phyloP scores from a whole-genome alignment of 2,113 vertebrate species.

The Arothron firmamentum region DNA sequence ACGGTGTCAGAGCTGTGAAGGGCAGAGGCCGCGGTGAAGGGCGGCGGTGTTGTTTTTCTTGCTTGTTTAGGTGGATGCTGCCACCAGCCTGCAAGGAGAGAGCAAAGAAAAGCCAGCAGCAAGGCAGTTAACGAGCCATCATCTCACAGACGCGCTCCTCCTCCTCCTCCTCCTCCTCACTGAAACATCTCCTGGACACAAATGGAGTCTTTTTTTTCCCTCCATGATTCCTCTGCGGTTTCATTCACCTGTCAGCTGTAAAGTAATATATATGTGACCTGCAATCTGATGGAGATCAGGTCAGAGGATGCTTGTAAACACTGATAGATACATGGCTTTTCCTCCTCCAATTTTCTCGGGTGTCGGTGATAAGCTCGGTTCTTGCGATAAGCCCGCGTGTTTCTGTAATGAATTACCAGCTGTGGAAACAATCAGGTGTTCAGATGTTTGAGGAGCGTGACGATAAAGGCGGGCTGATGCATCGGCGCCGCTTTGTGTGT shows the following conservation, averaged over 20 bases:
- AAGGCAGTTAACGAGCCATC: slow-evolving; percentile 47
- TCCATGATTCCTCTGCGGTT: not conserved
- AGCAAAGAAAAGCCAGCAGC: not conserved
- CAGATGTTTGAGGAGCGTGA: slow-evolving; percentile 35
- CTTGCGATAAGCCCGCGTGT: slow-evolving; percentile 41
- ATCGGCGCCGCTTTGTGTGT: slow-evolving; percentile 52
- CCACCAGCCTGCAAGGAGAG: slow-evolving; percentile 20
- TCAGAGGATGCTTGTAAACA: slow-evolving; percentile 38
- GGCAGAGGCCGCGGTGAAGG: slow-evolving; percentile 47
- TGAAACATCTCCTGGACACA: not conserved
- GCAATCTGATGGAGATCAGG: slow-evolving; percentile 27
- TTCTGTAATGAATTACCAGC: slow-evolving; percentile 52
- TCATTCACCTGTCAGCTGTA: not conserved
- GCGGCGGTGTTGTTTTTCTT: slow-evolving; percentile 20
- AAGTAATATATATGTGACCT: not conserved
- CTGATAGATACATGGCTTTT: not conserved
- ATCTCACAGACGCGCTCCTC: slow-evolving; percentile 34
- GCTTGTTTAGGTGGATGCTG: slow-evolving; percentile 12
- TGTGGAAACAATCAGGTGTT: slow-evolving; percentile 32
- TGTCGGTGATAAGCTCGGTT: slow-evolving; percentile 24
- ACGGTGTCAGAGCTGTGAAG: slow-evolving; percentile 8
- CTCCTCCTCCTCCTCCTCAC: slow-evolving; percentile 18
- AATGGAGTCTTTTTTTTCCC: not conserved
- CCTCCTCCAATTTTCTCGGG: slow-evolving; percentile 34
- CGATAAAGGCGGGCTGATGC: slow-evolving; percentile 51